Evolutionary conservation across 1,140 invertebrate species (phyloP).

Genomic region (Aradophagus sp.): DNA sequence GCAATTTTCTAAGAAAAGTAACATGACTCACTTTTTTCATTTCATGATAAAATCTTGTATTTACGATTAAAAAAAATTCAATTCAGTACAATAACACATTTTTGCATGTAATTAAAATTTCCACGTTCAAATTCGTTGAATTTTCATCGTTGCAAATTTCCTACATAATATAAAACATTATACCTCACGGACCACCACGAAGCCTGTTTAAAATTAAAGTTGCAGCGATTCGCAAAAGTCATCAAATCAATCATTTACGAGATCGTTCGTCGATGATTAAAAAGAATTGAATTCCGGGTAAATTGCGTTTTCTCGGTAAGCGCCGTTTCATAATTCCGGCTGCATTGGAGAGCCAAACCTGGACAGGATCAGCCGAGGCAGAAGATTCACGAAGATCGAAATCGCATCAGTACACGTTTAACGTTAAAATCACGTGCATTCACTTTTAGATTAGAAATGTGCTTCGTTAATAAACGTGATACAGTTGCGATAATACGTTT

Average conservation of each 20-base stretch:
- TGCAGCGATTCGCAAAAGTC: slow-evolving; percentile 1
- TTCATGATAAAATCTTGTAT: no score
- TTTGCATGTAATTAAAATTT: no score
- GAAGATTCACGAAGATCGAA: no score
- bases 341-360: no score
- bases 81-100: no score
- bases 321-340: not conserved
- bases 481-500: slow-evolving; percentile 14
- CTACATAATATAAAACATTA: not conserved
- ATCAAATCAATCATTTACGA: slow-evolving; percentile 23
- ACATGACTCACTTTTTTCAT: no score
- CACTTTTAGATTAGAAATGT: slow-evolving; percentile 19
- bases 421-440: slow-evolving; percentile 45
- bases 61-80: no score
- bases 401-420: slow-evolving; percentile 29
- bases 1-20: no score
- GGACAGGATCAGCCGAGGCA: slow-evolving; percentile 27
- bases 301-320: slow-evolving; percentile 17
- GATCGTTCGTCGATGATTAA: slow-evolving; percentile 3
- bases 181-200: not conserved
- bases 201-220: slow-evolving; percentile 7
- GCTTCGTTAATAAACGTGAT: slow-evolving; percentile 20
- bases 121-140: no score
- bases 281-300: slow-evolving; percentile 10
- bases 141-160: no score